These are phyloP conservation scores for Hyposmocoma kahamanoa DNA, from an alignment of 1,140 invertebrate genomes.

Conservation along the genomic window DNA sequence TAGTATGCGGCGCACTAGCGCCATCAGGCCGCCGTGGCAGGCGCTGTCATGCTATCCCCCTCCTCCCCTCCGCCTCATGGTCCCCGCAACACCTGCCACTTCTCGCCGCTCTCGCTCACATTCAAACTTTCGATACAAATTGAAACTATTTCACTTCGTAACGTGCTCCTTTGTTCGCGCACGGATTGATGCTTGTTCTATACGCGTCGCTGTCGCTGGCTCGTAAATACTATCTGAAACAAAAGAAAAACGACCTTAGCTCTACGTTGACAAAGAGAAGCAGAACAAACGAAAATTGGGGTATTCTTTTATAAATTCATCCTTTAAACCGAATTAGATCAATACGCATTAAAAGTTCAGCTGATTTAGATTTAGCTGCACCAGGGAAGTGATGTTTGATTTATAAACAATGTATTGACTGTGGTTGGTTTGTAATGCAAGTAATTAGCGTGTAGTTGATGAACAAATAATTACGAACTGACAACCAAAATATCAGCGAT, in stretches of 20 bases:
- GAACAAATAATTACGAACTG: no score
- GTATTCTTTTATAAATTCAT: no score
- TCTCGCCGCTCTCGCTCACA: conserved; percentile 16
- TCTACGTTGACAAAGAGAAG: no score
- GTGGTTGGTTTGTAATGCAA: no score
- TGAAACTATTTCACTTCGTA: conserved; percentile 33
- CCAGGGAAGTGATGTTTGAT: no score
- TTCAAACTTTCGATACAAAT: conserved; percentile 25
- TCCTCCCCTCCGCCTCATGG: conserved; percentile 19
- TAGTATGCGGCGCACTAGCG: conserved; percentile 72
- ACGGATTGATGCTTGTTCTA: conserved; percentile 10
- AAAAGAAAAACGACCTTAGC: conserved; percentile 11
- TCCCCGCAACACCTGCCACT: conserved; percentile 22
- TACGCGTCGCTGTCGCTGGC: conserved; percentile 7
- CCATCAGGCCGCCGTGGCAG: conserved; percentile 68
- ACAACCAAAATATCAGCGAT: no score
- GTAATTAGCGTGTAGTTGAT: no score
- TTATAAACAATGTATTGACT: no score
- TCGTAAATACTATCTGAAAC: conserved; percentile 21
- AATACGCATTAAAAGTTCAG: no score
- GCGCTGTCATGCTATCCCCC: conserved; percentile 67
- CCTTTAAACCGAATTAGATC: no score
- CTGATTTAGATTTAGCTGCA: no score
- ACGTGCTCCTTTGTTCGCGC: conserved; percentile 13
- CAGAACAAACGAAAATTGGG: no score